Percentiles rank a stretch among this genome's conserved stretches.
Evolutionary conservation across 2,797 vertebrate species (phyloP).

Genomic region (Todus mexicanus): DNA sequence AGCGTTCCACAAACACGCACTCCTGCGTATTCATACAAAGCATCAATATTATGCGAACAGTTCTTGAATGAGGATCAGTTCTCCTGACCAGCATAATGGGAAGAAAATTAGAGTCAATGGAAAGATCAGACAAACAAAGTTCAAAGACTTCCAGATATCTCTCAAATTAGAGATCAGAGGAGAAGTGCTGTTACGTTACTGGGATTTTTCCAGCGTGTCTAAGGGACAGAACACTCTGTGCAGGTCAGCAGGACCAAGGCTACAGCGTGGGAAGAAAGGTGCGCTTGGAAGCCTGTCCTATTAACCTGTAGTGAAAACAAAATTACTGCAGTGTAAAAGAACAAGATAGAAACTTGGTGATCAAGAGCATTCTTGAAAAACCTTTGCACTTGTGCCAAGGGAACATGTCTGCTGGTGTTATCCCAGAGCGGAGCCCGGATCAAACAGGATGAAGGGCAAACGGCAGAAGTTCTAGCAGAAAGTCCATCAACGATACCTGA

Average conservation of each 20-base stretch:
- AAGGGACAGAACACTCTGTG: not conserved
- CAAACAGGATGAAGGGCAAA: not conserved
- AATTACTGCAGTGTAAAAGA: not conserved
- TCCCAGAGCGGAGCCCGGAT: not conserved
- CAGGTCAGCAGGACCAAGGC: not conserved
- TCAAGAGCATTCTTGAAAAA: not conserved
- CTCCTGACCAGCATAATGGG: not conserved
- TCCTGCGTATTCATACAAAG: not conserved
- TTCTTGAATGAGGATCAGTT: not conserved
- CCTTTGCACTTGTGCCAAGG: not conserved
- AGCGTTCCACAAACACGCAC: not conserved
- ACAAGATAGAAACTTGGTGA: not conserved
- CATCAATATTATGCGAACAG: not conserved
- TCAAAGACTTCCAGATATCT: not conserved
- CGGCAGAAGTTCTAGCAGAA: not conserved
- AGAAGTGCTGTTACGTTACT: fast-evolving
- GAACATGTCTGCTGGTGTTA: not conserved
- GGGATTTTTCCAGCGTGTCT: not conserved
- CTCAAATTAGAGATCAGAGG: not conserved
- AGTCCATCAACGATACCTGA: not conserved
- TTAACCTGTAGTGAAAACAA: not conserved
- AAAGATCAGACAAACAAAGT: not conserved
- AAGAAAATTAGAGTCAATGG: not conserved
- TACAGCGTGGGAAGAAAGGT: no score
- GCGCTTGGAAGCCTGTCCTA: not conserved